Evolutionary conservation across 2,797 vertebrate genomes (phyloP), one percentile per base, ranked within the genome.

Genomic region (Valencia hispanica): DNA sequence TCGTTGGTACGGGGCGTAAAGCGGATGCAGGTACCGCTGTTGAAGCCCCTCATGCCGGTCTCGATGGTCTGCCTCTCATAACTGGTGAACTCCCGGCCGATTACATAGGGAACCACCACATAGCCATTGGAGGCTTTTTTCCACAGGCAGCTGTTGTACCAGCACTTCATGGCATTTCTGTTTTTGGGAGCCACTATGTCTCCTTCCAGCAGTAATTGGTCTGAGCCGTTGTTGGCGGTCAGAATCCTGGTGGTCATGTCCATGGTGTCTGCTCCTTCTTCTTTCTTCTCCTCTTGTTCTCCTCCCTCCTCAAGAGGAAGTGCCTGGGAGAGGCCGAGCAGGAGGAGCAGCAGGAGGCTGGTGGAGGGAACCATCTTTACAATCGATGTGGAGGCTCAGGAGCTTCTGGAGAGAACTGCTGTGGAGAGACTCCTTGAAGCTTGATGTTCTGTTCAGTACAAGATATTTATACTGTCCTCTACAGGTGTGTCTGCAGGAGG

Each of bases 401-500:
- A 82, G 76, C 73, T 87, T 74, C 68, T 79, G 63, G 82, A 70
- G 75, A 78, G 79, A 75, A 20, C 73, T 83, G 72, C 75, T 81
- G 68, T 65, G 85, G 71, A 87, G 73, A 86, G 78, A 80, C 75
- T 88, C 80, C 51, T 75, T 77, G 76, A 76, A 75, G 79, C 55
- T 81, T 41, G 83, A 77, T 90, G 81, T 75, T 86, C 68, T 25
- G 27, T 57, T 84, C 79, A 82, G 84, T 79, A 74, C 84, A 71
- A 77, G 75, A 43, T 80, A 80, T 93, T 92, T 91, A 91, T 88
- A 88, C 79, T 82, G 50, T 59, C 53, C 50, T 74, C 65, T 71
- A 34, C 74, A 90, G 90, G 82, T 89, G 88, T 90, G 84, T 87
- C 87, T 81, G 72, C 45, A 75, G 81, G 63, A 70, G 87, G 84